Percentiles rank a stretch among this genome's conserved stretches.
Evolutionary conservation across 2,797 vertebrate species (phyloP).

Genomic region (Diceros bicornis): DNA sequence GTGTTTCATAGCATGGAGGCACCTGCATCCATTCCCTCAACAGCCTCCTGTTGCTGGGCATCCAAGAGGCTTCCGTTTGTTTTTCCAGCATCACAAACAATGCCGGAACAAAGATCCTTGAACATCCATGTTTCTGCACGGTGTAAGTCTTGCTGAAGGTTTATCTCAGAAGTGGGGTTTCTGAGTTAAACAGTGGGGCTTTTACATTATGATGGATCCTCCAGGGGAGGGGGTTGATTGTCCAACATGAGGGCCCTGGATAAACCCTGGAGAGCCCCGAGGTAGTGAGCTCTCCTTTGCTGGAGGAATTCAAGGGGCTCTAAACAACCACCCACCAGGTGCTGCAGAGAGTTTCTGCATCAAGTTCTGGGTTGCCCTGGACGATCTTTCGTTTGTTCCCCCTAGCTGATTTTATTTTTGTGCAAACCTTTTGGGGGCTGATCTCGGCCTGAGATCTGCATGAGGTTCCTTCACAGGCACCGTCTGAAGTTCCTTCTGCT

Average conservation of each 20-base stretch:
- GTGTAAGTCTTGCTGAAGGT: not conserved
- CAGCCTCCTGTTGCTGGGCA: no score
- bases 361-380: not conserved
- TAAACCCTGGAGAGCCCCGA: not conserved
- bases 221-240: no score
- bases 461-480: not conserved
- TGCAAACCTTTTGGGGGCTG: not conserved
- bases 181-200: not conserved
- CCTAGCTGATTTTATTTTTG: not conserved
- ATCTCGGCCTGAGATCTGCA: not conserved
- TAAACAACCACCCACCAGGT: not conserved
- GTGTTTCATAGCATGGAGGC: not conserved
- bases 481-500: not conserved
- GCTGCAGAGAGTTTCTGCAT: not conserved
- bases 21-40: not conserved
- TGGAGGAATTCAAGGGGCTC: not conserved
- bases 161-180: not conserved
- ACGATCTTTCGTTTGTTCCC: not conserved
- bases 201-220: not conserved
- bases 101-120: not conserved
- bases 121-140: not conserved
- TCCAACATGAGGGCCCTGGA: not conserved
- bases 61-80: not conserved
- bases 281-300: not conserved
- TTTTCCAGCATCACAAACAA: not conserved